These are phyloP conservation scores for Cephus spinipes DNA, from an alignment of 2,888 invertebrate genomes.

Conservation along the genomic window DNA sequence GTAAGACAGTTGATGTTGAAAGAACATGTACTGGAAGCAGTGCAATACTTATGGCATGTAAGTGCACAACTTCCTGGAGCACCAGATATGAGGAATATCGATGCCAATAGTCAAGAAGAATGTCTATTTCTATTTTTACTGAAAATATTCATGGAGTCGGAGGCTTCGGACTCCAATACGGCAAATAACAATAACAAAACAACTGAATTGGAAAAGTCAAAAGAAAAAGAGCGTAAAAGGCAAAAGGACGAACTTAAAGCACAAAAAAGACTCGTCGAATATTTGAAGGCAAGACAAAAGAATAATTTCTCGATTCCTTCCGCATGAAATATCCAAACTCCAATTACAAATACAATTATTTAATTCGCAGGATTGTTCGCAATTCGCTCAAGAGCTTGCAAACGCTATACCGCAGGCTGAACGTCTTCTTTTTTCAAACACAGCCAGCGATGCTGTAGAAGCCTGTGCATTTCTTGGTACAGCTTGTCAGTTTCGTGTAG, in stretches of 20 bases:
- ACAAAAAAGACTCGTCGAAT: conserved; percentile 76
- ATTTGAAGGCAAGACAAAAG: conserved; percentile 75
- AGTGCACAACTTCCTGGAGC: conserved; percentile 33
- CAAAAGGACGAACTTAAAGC: conserved; percentile 71
- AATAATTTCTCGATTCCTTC: conserved; percentile 64
- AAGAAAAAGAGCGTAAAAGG: conserved; percentile 46
- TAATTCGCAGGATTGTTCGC: conserved; percentile 66
- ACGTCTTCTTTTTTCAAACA: conserved; percentile 78
- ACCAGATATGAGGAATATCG: conserved; percentile 37
- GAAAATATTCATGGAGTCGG: conserved; percentile 59
- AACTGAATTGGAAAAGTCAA: conserved; percentile 33
- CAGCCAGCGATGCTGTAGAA: conserved; percentile 85
- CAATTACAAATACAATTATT: background rate
- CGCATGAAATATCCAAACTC: conserved; percentile 12
- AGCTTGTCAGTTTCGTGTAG: conserved; percentile 83
- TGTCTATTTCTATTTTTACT: conserved; percentile 48
- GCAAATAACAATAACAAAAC: conserved; percentile 20
- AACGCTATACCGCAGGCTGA: conserved; percentile 75
- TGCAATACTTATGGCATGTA: conserved; percentile 40
- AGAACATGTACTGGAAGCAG: conserved; percentile 49
- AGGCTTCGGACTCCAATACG: conserved; percentile 32
- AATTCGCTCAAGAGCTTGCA: conserved; percentile 69
- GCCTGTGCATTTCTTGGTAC: conserved; percentile 90
- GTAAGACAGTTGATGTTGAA: conserved; percentile 55
- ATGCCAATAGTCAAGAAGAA: conserved; percentile 41